phyloP scores from a whole-genome alignment of 2,797 vertebrate genomes.

The Chanos chanos region DNA sequence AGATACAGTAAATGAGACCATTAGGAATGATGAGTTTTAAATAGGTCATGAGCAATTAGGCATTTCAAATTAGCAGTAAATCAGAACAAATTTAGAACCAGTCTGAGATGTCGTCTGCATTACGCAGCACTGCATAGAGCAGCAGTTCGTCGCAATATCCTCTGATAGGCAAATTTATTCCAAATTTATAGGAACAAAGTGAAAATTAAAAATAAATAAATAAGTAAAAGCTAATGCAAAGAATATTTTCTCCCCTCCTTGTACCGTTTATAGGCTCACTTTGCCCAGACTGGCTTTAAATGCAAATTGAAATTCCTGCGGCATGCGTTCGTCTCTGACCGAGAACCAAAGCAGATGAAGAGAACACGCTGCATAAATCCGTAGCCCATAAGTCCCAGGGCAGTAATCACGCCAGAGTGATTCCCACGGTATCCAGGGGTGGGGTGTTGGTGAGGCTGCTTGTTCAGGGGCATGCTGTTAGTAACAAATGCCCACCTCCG shows the following conservation, averaged over 20 bases:
- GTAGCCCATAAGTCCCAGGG: slow-evolving; percentile 13
- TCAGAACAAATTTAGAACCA: not conserved
- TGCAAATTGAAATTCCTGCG: slow-evolving; percentile 41
- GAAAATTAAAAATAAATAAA: too few species aligned
- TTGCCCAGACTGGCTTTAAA: slow-evolving; percentile 17
- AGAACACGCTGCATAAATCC: slow-evolving; percentile 36
- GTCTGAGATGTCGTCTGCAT: not conserved
- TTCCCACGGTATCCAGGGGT: slow-evolving; percentile 2
- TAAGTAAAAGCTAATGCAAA: slow-evolving; percentile 16
- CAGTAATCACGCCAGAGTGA: slow-evolving; percentile 21
- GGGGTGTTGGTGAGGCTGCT: too few species aligned
- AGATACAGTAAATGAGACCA: slow-evolving; percentile 8
- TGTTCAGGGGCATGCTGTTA: too few species aligned
- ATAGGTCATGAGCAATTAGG: slow-evolving; percentile 18
- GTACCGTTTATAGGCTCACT: slow-evolving; percentile 10
- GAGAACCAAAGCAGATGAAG: slow-evolving; percentile 26
- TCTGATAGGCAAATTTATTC: slow-evolving; percentile 7
- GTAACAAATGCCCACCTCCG: too few species aligned
- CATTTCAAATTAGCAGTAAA: not conserved
- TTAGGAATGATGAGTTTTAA: slow-evolving; percentile 1
- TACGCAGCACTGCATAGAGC: too few species aligned
- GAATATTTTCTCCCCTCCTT: not conserved
- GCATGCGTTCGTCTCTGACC: slow-evolving; percentile 15
- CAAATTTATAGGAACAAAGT: slow-evolving; percentile 14
- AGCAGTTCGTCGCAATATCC: too few species aligned